Conservation (phyloP, 2,888 invertebrate genomes). For the Heteromurus nitidus region DNA sequence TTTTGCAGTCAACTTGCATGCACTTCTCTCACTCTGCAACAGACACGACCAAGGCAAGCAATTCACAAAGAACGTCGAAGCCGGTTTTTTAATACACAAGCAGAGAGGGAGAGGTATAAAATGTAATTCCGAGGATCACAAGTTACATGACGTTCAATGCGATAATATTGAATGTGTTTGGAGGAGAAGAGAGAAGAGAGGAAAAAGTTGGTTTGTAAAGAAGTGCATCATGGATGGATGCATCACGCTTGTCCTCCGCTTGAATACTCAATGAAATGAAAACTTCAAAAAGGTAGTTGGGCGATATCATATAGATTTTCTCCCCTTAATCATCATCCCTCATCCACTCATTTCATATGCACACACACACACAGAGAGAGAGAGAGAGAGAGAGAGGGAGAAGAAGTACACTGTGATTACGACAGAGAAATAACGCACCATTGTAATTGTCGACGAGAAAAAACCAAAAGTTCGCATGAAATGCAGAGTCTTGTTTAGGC, state of each 20-base stretch:
- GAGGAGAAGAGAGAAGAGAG: neutral
- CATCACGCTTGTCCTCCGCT: neutral
- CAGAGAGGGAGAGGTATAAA: too few relatives aligned
- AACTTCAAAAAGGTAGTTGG: too few relatives aligned
- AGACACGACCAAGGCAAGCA: too few relatives aligned
- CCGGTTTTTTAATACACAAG: conserved; percentile 17
- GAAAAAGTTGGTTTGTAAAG: neutral
- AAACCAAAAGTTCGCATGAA: too few relatives aligned
- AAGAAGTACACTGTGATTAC: neutral
- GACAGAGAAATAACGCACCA: neutral
- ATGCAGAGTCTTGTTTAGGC: too few relatives aligned
- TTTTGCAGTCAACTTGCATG: neutral
- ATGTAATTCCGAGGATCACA: neutral
- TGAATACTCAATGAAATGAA: too few relatives aligned
- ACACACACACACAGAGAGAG: too few relatives aligned
- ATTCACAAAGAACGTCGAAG: too few relatives aligned
- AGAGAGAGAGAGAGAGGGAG: too few relatives aligned
- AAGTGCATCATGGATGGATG: neutral
- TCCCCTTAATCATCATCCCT: neutral
- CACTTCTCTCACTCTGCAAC: neutral
- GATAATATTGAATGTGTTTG: neutral
- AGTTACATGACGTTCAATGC: too few relatives aligned
- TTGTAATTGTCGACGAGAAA: neutral
- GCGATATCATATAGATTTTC: too few relatives aligned
- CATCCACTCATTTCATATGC: neutral